Percentiles rank a stretch among this genome's conserved stretches.
phyloP scores from a whole-genome alignment of 1,140 invertebrate genomes.

The Ladona fulva region DNA sequence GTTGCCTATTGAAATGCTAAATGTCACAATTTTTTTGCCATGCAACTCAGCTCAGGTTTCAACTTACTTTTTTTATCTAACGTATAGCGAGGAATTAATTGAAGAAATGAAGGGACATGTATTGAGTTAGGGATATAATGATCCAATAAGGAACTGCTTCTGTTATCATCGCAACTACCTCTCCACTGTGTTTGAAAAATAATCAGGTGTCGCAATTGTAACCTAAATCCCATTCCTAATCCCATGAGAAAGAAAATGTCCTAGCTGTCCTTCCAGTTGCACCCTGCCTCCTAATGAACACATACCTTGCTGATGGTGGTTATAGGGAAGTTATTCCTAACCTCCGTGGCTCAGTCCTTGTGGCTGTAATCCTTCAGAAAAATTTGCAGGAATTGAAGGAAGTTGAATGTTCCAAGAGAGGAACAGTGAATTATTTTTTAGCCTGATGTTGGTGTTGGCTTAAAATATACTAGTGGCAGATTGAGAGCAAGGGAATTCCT shows the following conservation, averaged over 20 bases:
- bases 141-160: constrained; percentile 4
- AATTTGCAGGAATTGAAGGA: background rate
- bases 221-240: background rate
- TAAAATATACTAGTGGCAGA: background rate
- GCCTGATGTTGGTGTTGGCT: constrained; percentile 6
- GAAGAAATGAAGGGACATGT: background rate
- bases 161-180: constrained; percentile 9
- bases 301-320: background rate
- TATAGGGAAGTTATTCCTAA: background rate
- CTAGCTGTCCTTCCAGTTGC: background rate
- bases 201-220: background rate
- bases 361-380: background rate
- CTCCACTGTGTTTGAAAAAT: background rate
- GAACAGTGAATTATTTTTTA: background rate
- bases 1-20: constrained; percentile 3
- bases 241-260: background rate
- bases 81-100: background rate
- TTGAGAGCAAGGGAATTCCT: background rate
- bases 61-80: constrained; percentile 6
- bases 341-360: background rate
- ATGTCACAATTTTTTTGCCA: constrained; percentile 10
- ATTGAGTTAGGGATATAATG: constrained; percentile 9
- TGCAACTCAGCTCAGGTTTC: constrained; percentile 7
- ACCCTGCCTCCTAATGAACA: background rate
- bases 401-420: background rate